Evolutionary conservation across 2,888 invertebrate species (phyloP).

Genomic region (Nephrocerus scutellatus): DNA sequence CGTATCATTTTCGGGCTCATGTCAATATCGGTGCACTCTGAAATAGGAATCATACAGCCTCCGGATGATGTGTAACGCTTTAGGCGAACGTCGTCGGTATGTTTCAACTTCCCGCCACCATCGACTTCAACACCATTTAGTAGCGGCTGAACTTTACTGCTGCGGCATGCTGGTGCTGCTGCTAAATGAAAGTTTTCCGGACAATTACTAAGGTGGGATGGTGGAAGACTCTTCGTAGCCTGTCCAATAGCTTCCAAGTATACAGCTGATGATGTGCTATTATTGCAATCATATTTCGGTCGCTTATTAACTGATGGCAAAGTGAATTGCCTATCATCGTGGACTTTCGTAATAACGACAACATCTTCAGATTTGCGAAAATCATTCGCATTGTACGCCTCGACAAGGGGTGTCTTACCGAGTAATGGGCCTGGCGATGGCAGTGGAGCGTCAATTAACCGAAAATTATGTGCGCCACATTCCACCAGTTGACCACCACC

Average conservation of each 20-base stretch:
- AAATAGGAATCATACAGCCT: constrained; percentile 56
- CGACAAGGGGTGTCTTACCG: constrained; percentile 74
- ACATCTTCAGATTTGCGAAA: constrained; percentile 36
- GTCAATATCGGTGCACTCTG: constrained; percentile 54
- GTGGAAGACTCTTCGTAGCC: constrained; percentile 11
- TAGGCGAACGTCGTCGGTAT: constrained; percentile 37
- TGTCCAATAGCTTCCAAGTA: no score
- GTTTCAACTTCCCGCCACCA: constrained; percentile 30
- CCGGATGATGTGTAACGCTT: constrained; percentile 43
- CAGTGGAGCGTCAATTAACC: constrained; percentile 56
- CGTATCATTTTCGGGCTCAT: constrained; percentile 68
- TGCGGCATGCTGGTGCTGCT: constrained; percentile 55
- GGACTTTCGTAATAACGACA: constrained; percentile 45
- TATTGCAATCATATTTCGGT: constrained; percentile 21
- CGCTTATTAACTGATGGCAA: constrained; percentile 27
- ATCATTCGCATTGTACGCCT: constrained; percentile 50
- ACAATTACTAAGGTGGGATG: constrained; percentile 11
- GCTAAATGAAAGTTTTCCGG: no score
- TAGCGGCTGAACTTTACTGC: no score
- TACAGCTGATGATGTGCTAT: no score
- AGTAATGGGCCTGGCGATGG: constrained; percentile 77
- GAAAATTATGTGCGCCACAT: constrained; percentile 30
- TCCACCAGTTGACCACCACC: not conserved
- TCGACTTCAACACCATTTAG: constrained; percentile 45
- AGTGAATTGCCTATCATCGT: constrained; percentile 37